Conservation (phyloP, 2,113 vertebrate genomes). For the Perognathus longimembris region DNA sequence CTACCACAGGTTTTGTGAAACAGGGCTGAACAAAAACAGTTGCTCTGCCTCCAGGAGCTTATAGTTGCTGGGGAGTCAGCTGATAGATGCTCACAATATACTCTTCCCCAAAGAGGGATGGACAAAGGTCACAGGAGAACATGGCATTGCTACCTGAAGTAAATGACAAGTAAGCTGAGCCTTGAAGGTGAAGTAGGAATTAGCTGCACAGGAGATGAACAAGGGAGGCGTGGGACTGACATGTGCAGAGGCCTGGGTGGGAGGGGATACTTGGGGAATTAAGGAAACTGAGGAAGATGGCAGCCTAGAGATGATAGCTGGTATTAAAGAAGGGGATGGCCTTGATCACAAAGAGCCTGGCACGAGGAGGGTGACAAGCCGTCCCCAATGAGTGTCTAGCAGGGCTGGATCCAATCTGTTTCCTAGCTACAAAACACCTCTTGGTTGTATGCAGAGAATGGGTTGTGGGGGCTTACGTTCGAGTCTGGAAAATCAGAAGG, state of each 20-base stretch:
- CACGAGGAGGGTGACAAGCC: neutral
- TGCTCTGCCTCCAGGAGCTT: neutral
- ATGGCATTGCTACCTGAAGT: neutral
- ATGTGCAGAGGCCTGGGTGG: neutral
- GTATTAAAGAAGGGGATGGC: neutral
- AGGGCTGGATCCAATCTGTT: accelerated
- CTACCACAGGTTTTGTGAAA: neutral
- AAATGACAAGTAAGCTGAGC: too few relatives aligned
- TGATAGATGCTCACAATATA: neutral
- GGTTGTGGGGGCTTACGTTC: too few relatives aligned
- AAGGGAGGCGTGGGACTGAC: neutral
- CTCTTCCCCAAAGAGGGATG: neutral
- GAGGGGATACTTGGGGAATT: neutral
- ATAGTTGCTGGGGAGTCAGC: neutral
- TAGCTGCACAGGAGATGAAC: neutral
- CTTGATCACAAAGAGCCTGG: neutral
- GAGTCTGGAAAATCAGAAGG: neutral
- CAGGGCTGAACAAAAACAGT: neutral
- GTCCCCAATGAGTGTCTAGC: neutral
- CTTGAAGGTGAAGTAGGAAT: neutral
- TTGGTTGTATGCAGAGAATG: neutral
- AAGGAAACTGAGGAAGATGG: neutral
- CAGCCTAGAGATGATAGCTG: neutral
- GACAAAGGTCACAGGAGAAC: neutral
- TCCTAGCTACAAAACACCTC: neutral